A percentile compares a stretch with the other conserved stretches of the same genome.
Conservation (phyloP, 2,113 vertebrate genomes). For the Myotis brandtii region DNA sequence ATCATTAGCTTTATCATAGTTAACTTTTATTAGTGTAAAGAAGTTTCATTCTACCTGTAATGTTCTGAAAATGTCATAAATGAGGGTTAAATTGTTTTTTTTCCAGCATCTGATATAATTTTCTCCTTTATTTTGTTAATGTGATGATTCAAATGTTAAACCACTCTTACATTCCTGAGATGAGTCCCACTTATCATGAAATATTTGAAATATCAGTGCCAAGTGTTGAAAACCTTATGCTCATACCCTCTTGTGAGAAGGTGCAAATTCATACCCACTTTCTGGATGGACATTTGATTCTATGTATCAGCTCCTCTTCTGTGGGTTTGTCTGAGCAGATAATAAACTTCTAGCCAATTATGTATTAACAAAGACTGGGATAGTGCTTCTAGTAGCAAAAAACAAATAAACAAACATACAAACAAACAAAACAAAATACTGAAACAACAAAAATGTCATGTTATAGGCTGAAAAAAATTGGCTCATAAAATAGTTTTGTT, state of each 20-base stretch:
- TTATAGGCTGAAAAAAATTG: not conserved
- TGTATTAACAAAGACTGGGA: not conserved
- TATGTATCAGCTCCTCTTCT: not conserved
- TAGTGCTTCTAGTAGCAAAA: not conserved
- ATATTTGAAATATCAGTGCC: not conserved
- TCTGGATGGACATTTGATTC: not conserved
- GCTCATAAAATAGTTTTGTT: not conserved
- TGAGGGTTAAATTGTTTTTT: not conserved
- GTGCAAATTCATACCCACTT: not conserved
- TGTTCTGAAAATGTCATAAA: not conserved
- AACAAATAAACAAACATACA: no score
- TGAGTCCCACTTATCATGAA: not conserved
- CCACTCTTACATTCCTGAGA: not conserved
- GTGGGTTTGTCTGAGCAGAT: not conserved
- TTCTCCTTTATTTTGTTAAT: not conserved
- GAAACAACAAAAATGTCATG: no score
- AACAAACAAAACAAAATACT: no score
- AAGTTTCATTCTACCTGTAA: not conserved
- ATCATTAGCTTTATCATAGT: not conserved
- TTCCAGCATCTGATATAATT: not conserved
- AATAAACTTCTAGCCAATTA: not conserved
- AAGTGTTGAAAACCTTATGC: no score
- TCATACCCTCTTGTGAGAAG: not conserved
- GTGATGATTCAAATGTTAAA: not conserved
- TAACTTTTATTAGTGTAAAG: not conserved